phyloP scores from a whole-genome alignment of 2,888 invertebrate genomes.

The Lasiommata megera region DNA sequence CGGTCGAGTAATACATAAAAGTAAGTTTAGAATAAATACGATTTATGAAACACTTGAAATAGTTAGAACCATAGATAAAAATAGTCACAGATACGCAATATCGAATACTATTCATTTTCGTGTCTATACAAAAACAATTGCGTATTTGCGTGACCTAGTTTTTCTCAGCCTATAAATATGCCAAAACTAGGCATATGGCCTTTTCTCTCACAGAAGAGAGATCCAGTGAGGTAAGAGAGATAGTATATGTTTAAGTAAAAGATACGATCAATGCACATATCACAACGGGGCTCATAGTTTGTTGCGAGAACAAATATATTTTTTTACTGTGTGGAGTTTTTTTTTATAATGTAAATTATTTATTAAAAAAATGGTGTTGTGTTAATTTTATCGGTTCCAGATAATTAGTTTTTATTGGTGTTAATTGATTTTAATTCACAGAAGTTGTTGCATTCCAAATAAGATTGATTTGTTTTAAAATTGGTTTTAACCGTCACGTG shows the following conservation, averaged over 20 bases:
- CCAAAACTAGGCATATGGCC: no score
- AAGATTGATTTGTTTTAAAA: slow-evolving; percentile 1
- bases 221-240: no score
- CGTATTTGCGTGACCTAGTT: no score
- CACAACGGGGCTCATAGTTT: neutral
- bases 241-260: neutral
- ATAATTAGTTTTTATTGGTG: neutral
- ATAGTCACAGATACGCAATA: no score
- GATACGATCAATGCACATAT: neutral
- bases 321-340: neutral
- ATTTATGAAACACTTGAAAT: no score
- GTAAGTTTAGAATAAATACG: no score
- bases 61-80: no score
- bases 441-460: slow-evolving; percentile 5
- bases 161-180: no score
- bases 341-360: neutral
- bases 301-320: neutral
- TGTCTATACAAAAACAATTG: no score
- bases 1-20: no score
- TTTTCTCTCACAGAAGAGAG: no score
- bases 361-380: slow-evolving; percentile 1
- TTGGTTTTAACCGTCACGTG: neutral
- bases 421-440: neutral
- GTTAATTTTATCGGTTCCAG: neutral
- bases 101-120: no score